A percentile compares a stretch with the other conserved stretches of the same genome.
Conservation (phyloP, 1,140 invertebrate species). For the Cherax destructor region DNA sequence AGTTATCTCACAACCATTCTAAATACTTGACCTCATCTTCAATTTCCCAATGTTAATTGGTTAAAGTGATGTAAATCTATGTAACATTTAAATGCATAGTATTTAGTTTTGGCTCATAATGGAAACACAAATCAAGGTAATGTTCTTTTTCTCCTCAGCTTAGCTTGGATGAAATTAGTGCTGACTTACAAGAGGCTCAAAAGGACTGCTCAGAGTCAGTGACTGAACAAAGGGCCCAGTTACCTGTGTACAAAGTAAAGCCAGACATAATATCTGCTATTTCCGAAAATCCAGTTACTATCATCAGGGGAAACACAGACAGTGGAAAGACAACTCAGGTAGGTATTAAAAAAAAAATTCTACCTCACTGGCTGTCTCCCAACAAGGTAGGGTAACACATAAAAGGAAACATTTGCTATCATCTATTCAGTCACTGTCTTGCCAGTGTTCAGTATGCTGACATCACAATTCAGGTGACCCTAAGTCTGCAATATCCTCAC, state of each 20-base stretch:
- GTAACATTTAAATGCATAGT: no score
- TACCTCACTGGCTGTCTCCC: no score
- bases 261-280: slow-evolving; percentile 88
- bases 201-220: slow-evolving; percentile 82
- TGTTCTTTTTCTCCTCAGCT: slow-evolving; percentile 75
- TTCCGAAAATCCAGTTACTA: slow-evolving; percentile 89
- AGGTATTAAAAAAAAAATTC: background rate
- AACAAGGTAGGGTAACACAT: background rate
- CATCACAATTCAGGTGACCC: no score
- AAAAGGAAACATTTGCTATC: background rate
- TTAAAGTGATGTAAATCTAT: no score
- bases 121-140: no score
- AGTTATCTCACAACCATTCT: no score
- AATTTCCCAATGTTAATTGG: no score
- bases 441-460: no score
- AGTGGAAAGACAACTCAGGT: slow-evolving; percentile 87
- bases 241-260: slow-evolving; percentile 87
- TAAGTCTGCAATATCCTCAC: no score
- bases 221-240: slow-evolving; percentile 81
- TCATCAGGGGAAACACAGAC: slow-evolving; percentile 95
- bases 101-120: no score
- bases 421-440: no score
- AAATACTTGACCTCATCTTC: no score
- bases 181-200: slow-evolving; percentile 82
- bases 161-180: slow-evolving; percentile 87